Evolutionary conservation across 2,113 vertebrate species (phyloP).

Genomic region (Forbesichthys agassizii): DNA sequence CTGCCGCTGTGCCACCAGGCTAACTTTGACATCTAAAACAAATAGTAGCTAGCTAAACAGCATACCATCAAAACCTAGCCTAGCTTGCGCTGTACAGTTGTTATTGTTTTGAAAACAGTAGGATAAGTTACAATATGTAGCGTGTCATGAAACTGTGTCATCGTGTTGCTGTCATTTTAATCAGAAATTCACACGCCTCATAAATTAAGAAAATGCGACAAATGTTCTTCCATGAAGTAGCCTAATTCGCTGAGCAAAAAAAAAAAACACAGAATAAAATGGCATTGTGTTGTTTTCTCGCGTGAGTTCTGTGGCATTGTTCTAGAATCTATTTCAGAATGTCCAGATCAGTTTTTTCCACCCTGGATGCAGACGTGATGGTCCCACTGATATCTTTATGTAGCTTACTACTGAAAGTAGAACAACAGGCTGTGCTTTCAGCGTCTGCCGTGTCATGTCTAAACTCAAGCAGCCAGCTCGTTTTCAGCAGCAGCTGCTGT

Average conservation of each 20-base stretch:
- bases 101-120: slow-evolving; percentile 21
- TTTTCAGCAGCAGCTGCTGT: slow-evolving; percentile 45
- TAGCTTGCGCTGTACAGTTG: slow-evolving; percentile 32
- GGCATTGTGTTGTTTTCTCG: slow-evolving; percentile 37
- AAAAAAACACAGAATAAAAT: slow-evolving; percentile 20
- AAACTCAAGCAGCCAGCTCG: slow-evolving; percentile 30
- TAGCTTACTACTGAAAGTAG: slow-evolving; percentile 10
- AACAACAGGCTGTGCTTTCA: slow-evolving; percentile 35
- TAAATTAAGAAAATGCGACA: not conserved
- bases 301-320: slow-evolving; percentile 29
- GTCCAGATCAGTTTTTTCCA: slow-evolving; percentile 12
- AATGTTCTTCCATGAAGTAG: not conserved
- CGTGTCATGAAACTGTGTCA: slow-evolving; percentile 25
- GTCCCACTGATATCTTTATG: slow-evolving; percentile 33
- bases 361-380: slow-evolving; percentile 32
- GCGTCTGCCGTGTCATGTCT: slow-evolving; percentile 26
- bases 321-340: slow-evolving; percentile 39
- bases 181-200: not conserved
- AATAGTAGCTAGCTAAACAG: slow-evolving; percentile 32
- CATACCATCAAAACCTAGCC: slow-evolving; percentile 21
- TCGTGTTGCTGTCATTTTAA: slow-evolving; percentile 32
- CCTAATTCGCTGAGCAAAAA: not conserved
- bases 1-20: slow-evolving; percentile 15
- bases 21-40: slow-evolving; percentile 40
- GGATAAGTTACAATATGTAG: slow-evolving; percentile 26